Evolutionary conservation across 1,140 invertebrate species (phyloP), one percentile per base, ranked within the genome.

Genomic region (Zophobas atratus): DNA sequence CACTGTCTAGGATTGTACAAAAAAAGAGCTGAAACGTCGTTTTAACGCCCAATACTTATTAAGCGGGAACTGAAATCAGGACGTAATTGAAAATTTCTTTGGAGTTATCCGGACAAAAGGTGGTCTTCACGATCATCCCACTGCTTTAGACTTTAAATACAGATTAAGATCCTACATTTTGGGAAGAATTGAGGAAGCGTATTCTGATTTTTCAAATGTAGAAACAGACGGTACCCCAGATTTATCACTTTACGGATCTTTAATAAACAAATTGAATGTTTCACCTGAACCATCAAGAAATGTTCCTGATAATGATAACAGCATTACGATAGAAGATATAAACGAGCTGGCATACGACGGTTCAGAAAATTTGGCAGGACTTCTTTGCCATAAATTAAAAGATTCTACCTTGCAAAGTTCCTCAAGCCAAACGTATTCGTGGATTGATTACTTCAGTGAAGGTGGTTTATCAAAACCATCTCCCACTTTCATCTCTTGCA

Each of bases 131-230:
- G 48, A 74, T 57, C 72, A 74, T 32, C 46, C 72, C 2, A 51
- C 55, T 35, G 41, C 33, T 5, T 35, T 33, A 57, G 72, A 74
- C 20, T 74, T 74, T 35, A 74, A 38, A 55, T 74, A 74, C 35
- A 1, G 57, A 6, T 53, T 77, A 33, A 3, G 76, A n/a, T 75
- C 70, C 1, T 75, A 77, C 33, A 75, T 77, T 56, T 35, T 77
- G 48, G 76, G 71, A 1, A 57, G 70, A 38, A 79, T 71, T 57
- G 75, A 77, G 63, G 78, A 60, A 1, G 63, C 81, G 79, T 83
- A 75, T 76, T 77, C 76, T 32, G 76, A 77, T 6, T 75, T 43
- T 53, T 48, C 49, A 5, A 77, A 77, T 57, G 76, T 77, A 32
- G 76, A 76, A 72, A 39, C 20, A 5, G 74, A 76, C 34, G 74